Percentiles rank a stretch among this genome's conserved stretches.
Conservation (phyloP, 2,113 vertebrate genomes). For the Rhinogobius similis region DNA sequence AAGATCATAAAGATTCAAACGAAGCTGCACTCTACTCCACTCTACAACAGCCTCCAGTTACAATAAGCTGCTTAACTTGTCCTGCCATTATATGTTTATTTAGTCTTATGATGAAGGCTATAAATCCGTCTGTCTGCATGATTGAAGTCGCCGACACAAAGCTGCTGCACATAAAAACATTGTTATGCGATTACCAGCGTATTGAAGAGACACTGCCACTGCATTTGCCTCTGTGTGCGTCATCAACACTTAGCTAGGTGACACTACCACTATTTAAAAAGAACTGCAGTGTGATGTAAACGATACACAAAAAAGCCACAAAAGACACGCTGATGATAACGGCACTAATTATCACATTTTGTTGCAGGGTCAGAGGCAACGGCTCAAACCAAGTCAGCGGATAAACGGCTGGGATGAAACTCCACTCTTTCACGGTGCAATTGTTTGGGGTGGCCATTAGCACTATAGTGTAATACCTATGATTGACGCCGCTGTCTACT, state of each 20-base stretch:
- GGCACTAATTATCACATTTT: constrained; percentile 66
- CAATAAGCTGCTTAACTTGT: background rate
- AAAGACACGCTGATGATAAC: constrained; percentile 43
- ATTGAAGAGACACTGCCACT: constrained; percentile 2
- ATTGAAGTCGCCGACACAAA: background rate
- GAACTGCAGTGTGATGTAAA: constrained; percentile 23
- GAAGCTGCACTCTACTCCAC: background rate
- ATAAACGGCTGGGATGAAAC: constrained; percentile 60
- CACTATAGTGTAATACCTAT: constrained; percentile 62
- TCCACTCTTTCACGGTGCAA: constrained; percentile 58
- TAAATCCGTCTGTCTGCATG: background rate
- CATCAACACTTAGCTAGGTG: constrained; percentile 18
- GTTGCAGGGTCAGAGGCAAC: constrained; percentile 52
- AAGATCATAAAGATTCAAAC: background rate
- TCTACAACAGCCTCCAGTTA: background rate
- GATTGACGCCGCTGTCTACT: constrained; percentile 69
- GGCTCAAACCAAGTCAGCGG: constrained; percentile 62
- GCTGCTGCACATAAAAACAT: background rate
- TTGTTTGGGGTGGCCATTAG: constrained; percentile 68
- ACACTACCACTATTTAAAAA: constrained; percentile 29
- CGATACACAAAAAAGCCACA: constrained; percentile 34
- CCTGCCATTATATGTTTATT: background rate
- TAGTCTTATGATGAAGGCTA: background rate
- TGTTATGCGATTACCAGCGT: background rate
- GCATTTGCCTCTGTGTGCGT: constrained; percentile 9